These are phyloP conservation scores for Eilema sororculum DNA, from an alignment of 2,888 invertebrate species.

Conservation along the genomic window DNA sequence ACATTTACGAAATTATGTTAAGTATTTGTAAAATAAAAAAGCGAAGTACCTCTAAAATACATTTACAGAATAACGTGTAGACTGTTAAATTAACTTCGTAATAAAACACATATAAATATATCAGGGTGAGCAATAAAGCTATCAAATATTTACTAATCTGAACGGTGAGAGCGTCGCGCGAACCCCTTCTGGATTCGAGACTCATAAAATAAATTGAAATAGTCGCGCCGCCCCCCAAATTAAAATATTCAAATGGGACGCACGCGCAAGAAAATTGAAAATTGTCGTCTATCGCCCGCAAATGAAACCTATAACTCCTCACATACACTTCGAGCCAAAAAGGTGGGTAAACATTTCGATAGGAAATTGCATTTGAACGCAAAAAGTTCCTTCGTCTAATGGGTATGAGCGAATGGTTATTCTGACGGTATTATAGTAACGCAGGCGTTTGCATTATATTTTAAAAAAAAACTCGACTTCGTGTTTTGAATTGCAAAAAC, in stretches of 20 bases:
- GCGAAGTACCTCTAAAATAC: not conserved
- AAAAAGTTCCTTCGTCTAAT: constrained; percentile 39
- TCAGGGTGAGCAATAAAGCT: constrained; percentile 85
- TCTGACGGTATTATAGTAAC: constrained; percentile 1
- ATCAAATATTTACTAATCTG: constrained; percentile 88
- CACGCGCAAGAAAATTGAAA: constrained; percentile 88
- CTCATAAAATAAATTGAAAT: constrained; percentile 88
- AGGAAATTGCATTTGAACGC: constrained; percentile 46
- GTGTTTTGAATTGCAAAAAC: not conserved
- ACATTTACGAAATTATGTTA: not conserved
- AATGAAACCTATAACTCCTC: constrained; percentile 87
- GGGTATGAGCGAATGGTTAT: constrained; percentile 33
- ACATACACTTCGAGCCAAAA: constrained; percentile 72
- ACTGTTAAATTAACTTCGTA: constrained; percentile 62
- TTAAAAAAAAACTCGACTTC: not conserved
- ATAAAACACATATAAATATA: constrained; percentile 81
- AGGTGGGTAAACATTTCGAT: constrained; percentile 53
- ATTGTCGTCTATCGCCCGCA: constrained; percentile 87
- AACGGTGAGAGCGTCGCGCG: constrained; percentile 80
- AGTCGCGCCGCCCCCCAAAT: constrained; percentile 87
- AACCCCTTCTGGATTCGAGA: constrained; percentile 83
- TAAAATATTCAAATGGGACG: constrained; percentile 88
- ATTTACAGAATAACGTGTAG: constrained; percentile 23
- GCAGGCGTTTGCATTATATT: not conserved
- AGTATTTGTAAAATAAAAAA: not conserved